Conservation (phyloP, 2,113 vertebrate species). For the Gallinago jamesoni region DNA sequence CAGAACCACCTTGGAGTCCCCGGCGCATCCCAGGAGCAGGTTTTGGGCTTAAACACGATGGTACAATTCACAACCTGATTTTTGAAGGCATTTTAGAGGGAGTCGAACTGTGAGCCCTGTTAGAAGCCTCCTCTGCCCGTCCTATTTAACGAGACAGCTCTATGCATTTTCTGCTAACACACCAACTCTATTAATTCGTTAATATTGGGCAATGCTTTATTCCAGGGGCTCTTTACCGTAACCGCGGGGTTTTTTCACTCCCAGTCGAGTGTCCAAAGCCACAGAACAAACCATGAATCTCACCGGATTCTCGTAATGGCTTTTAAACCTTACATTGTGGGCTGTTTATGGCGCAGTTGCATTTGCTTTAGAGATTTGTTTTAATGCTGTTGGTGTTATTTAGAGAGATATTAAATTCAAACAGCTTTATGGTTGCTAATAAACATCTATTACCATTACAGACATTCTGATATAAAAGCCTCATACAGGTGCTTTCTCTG, state of each 20-base stretch:
- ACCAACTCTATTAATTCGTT: neutral
- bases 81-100: neutral
- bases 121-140: neutral
- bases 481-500: slow-evolving; percentile 47
- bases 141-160: neutral
- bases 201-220: neutral
- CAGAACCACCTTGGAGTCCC: neutral
- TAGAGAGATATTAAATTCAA: slow-evolving; percentile 48
- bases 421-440: slow-evolving; percentile 66
- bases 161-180: neutral
- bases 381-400: slow-evolving; percentile 37
- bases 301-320: slow-evolving; percentile 8
- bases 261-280: neutral
- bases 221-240: too few relatives aligned
- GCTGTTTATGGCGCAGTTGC: neutral
- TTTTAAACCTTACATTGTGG: slow-evolving; percentile 42
- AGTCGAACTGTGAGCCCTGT: neutral
- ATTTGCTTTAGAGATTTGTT: slow-evolving; percentile 33
- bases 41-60: neutral
- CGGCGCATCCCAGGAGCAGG: neutral
- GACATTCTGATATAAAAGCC: slow-evolving; percentile 51
- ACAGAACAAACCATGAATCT: slow-evolving; percentile 47
- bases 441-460: slow-evolving; percentile 70
- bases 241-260: neutral
- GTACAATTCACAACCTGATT: neutral